Evolutionary conservation across 1,140 invertebrate genomes (phyloP), one percentile per base, ranked within the genome.

Genomic region (Macrostomum lignano): DNA sequence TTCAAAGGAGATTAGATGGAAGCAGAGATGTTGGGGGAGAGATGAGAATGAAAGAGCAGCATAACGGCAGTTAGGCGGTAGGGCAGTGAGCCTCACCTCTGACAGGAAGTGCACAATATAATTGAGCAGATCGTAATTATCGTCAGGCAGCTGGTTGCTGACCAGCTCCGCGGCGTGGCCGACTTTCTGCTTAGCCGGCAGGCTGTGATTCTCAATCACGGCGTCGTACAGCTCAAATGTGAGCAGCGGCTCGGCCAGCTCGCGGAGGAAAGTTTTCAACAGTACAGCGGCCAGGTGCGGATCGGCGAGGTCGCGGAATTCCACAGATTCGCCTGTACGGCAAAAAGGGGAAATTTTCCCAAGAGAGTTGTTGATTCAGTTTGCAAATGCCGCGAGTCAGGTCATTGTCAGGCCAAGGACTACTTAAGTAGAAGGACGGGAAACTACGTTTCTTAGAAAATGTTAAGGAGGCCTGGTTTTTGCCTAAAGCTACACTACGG

Each of bases 201-300:
- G 67, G n/a, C n/a, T n/a, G 38, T 81, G 74, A 55, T 91, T 81
- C 43, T 74, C 69, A 19, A 77, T 69, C 21, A 93, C 74, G 55
- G 88, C 77, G 46, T 91, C 79, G 52, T 81, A 88, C 0, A 91
- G 61, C 36, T 88, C 76, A 58, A 72, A 91, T 1, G 84, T 91
- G 49, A 94, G 65, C 3, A 94, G 54, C 1, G 86, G 84, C 51
- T 93, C 82, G 40, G 78, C 70, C 25, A 94, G 57, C 52, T 93
- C 81, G 20, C 82, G 60, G 0, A 93, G 65, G 61, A 93, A 91
- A 33, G 75, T 79, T 58, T 93, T 94, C 11, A 94, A 58, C 38
- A 88, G 64, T 21, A 86, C 81, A 6, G 84, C 82, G 14, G 84
- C 76, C 36, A 81, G 69, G 55, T 93, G 81, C 2, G 76, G 71